phyloP scores from a whole-genome alignment of 2,113 vertebrate genomes.

The Clarias batrachus region DNA sequence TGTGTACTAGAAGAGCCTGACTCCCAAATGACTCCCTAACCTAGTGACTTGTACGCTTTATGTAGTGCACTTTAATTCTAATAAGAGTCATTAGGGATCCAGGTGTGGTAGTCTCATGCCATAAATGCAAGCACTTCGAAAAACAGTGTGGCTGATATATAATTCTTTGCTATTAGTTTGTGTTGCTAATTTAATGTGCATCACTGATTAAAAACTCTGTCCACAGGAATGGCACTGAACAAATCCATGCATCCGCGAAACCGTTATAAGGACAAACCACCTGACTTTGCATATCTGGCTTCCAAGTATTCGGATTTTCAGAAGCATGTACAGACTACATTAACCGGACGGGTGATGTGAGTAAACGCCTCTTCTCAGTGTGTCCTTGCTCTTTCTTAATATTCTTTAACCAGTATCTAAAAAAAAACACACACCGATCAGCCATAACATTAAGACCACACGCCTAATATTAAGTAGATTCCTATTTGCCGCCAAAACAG shows the following conservation, averaged over 20 bases:
- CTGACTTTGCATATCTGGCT: slow-evolving; percentile 84
- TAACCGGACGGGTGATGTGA: slow-evolving; percentile 80
- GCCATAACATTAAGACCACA: too few species aligned
- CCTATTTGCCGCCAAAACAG: too few species aligned
- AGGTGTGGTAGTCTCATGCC: neutral
- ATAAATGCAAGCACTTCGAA: neutral
- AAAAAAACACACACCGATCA: too few species aligned
- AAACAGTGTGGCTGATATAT: neutral
- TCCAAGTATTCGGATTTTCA: slow-evolving; percentile 88
- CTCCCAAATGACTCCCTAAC: neutral
- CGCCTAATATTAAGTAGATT: too few species aligned
- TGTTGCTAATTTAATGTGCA: neutral
- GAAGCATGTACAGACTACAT: slow-evolving; percentile 80
- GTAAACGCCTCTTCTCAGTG: slow-evolving; percentile 53
- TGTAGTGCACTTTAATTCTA: neutral
- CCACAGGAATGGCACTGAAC: slow-evolving; percentile 78
- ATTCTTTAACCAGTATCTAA: too few species aligned
- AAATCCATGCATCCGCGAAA: slow-evolving; percentile 89
- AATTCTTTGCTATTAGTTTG: neutral
- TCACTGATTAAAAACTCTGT: slow-evolving; percentile 1
- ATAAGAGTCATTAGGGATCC: neutral
- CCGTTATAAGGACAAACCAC: slow-evolving; percentile 87
- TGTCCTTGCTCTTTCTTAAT: neutral
- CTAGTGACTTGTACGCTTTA: neutral
- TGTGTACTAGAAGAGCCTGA: neutral